Percentiles rank a stretch among this genome's conserved stretches.
Evolutionary conservation across 2,888 invertebrate genomes (phyloP).

Genomic region (Netelia melanura): DNA sequence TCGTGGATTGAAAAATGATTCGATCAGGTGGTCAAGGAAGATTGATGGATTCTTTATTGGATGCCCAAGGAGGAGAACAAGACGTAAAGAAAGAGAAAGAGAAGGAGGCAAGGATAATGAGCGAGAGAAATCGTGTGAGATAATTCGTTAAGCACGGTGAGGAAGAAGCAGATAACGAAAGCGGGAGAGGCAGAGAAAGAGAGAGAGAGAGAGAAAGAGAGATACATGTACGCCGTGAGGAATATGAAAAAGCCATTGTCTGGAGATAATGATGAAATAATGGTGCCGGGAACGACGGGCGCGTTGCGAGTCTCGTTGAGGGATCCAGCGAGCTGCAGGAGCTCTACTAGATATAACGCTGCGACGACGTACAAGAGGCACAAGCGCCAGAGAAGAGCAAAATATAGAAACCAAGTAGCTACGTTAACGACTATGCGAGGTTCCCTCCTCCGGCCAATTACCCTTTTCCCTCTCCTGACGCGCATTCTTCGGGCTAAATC

Average conservation of each 20-base stretch:
- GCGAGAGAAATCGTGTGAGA: conserved; percentile 26
- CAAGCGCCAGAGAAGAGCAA: conserved; percentile 68
- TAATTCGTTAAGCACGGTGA: conserved; percentile 25
- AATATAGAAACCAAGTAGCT: conserved; percentile 73
- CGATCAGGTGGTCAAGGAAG: not conserved
- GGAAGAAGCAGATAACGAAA: conserved; percentile 1
- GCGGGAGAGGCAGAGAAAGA: conserved; percentile 21
- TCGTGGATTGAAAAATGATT: not conserved
- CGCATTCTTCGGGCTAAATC: conserved; percentile 40
- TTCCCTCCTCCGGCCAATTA: conserved; percentile 73
- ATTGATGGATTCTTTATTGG: not conserved
- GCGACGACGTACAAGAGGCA: not conserved
- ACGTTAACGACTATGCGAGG: conserved; percentile 74
- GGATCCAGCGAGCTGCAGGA: conserved; percentile 71
- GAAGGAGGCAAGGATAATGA: conserved; percentile 8
- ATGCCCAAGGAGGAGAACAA: conserved; percentile 1
- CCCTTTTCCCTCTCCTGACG: conserved; percentile 50
- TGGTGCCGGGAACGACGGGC: conserved; percentile 72
- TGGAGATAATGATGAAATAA: conserved; percentile 75
- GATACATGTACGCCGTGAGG: conserved; percentile 29
- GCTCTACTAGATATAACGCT: conserved; percentile 37
- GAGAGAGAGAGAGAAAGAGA: conserved; percentile 24
- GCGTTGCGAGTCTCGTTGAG: conserved; percentile 70
- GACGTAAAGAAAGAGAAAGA: not conserved
- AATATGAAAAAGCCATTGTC: conserved; percentile 72